Evolutionary conservation across 2,797 vertebrate species (phyloP).

Genomic region (Rhinophrynus dorsalis): DNA sequence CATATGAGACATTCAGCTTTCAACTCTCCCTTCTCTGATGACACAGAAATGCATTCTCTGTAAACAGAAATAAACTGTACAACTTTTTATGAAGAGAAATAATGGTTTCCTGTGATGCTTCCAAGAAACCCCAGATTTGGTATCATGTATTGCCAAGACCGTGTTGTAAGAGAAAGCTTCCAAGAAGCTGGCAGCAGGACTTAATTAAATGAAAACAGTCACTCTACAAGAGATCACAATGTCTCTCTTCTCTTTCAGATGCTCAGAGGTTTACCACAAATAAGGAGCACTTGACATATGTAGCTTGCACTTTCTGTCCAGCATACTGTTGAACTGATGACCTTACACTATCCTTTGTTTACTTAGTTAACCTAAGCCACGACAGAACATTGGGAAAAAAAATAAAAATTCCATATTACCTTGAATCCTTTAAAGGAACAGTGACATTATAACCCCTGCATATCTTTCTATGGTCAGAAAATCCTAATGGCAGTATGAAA

Average conservation of each 20-base stretch:
- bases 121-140: constrained; percentile 40
- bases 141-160: constrained; percentile 34
- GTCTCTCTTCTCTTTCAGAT: constrained; percentile 24
- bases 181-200: constrained; percentile 25
- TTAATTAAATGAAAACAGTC: constrained; percentile 42
- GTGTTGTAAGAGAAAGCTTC: constrained; percentile 21
- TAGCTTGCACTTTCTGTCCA: not conserved
- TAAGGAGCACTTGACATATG: constrained; percentile 29
- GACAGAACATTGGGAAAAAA: not conserved
- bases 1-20: not conserved
- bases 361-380: not conserved
- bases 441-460: no score
- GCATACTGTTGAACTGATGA: constrained; percentile 18
- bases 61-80: constrained; percentile 25
- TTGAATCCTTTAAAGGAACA: no score
- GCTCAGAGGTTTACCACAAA: constrained; percentile 17
- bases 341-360: not conserved
- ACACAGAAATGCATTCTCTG: constrained; percentile 8
- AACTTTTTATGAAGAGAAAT: constrained; percentile 27
- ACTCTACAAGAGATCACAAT: constrained; percentile 13
- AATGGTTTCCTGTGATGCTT: constrained; percentile 27
- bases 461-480: no score
- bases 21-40: constrained; percentile 3
- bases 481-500: no score
- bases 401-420: no score